Conservation (phyloP, 2,888 invertebrate genomes). For the Hirtodrosophila confusa region DNA sequence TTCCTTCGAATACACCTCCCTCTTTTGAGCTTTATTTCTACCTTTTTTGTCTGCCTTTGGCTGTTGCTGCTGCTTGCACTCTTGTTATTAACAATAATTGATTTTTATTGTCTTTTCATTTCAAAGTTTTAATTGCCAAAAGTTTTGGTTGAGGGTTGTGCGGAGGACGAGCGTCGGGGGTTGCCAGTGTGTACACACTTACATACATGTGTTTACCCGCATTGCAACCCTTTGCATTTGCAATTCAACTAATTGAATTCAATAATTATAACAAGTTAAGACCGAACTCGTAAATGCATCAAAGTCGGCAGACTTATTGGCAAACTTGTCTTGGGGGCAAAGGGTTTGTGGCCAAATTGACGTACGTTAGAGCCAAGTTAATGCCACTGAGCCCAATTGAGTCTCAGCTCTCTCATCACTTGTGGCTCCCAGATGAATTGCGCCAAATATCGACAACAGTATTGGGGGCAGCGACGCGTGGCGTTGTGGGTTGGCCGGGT, state of each 20-base stretch:
- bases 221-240: conserved; percentile 35
- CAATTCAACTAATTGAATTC: conserved; percentile 73
- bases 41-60: conserved; percentile 6
- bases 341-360: background rate
- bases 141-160: conserved; percentile 37
- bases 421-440: conserved; percentile 11
- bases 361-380: conserved; percentile 22
- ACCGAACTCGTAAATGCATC: conserved; percentile 27
- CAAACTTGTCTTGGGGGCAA: background rate
- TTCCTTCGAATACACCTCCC: background rate
- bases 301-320: conserved; percentile 4
- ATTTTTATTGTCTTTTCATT: conserved; percentile 73
- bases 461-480: no score
- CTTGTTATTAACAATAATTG: conserved; percentile 72
- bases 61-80: conserved; percentile 19
- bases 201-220: conserved; percentile 1
- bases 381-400: conserved; percentile 21
- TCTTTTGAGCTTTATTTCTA: background rate
- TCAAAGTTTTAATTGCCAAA: conserved; percentile 72
- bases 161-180: conserved; percentile 16
- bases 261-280: conserved; percentile 8
- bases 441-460: conserved; percentile 6
- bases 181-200: conserved; percentile 32
- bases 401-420: conserved; percentile 34
- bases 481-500: no score